These are phyloP conservation scores for Dolichotis patagonum DNA, from an alignment of 2,113 vertebrate genomes.

Conservation along the genomic window DNA sequence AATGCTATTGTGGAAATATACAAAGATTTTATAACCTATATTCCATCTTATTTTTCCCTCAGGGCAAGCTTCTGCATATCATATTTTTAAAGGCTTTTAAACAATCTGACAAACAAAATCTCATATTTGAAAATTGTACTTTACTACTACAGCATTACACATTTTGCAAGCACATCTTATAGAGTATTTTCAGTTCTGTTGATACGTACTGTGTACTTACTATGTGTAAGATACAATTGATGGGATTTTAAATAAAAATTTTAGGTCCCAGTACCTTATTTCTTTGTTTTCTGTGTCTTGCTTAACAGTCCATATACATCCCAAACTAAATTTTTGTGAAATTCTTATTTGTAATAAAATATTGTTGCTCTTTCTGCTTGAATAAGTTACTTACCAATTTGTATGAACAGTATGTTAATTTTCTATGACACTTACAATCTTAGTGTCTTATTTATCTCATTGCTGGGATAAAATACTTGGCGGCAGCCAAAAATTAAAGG, in stretches of 20 bases:
- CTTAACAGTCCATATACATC: slow-evolving; percentile 63
- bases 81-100: slow-evolving; percentile 82
- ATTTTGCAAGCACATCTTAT: slow-evolving; percentile 65
- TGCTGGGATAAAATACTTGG: not conserved
- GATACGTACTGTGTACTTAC: slow-evolving; percentile 42
- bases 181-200: slow-evolving; percentile 62
- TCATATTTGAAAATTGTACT: slow-evolving; percentile 76
- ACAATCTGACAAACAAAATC: slow-evolving; percentile 66
- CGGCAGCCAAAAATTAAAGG: not conserved
- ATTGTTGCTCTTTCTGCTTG: slow-evolving; percentile 63
- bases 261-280: slow-evolving; percentile 35
- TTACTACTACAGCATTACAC: slow-evolving; percentile 70
- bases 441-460: not conserved
- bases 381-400: slow-evolving; percentile 65
- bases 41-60: slow-evolving; percentile 78
- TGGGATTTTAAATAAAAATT: slow-evolving; percentile 30
- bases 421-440: not conserved
- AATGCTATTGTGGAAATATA: slow-evolving; percentile 66
- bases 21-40: slow-evolving; percentile 76
- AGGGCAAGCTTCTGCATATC: slow-evolving; percentile 77
- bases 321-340: slow-evolving; percentile 65
- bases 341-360: slow-evolving; percentile 74
- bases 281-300: slow-evolving; percentile 66
- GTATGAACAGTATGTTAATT: slow-evolving; percentile 63
- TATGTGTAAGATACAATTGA: slow-evolving; percentile 37